These are phyloP conservation scores for Bettongia penicillata DNA, from an alignment of 2,113 vertebrate genomes.

Conservation along the genomic window DNA sequence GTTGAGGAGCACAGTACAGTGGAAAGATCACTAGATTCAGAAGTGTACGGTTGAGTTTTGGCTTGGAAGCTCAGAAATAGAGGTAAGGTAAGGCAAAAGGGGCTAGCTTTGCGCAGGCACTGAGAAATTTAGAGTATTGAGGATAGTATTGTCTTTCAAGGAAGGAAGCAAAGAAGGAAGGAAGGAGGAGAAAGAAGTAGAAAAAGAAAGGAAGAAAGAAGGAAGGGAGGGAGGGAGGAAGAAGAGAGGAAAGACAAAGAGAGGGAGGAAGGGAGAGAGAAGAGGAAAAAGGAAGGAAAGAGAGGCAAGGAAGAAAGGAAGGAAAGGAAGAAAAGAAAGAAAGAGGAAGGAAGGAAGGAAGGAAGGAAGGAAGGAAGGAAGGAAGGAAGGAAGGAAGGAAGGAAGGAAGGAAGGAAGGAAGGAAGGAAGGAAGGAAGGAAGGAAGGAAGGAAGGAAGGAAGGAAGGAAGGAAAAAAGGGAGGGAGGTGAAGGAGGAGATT, in stretches of 20 bases:
- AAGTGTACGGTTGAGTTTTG: not conserved
- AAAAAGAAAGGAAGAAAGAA: not conserved
- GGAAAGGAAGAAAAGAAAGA: too few relatives aligned
- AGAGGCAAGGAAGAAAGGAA: too few relatives aligned
- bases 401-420: too few relatives aligned
- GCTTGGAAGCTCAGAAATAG: not conserved
- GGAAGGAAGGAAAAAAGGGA: too few relatives aligned
- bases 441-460: too few relatives aligned
- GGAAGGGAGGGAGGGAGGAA: not conserved
- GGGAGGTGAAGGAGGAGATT: not conserved
- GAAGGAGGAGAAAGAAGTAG: not conserved
- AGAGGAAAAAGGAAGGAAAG: too few relatives aligned
- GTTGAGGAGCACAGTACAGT: not conserved
- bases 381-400: too few relatives aligned
- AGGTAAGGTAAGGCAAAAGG: not conserved
- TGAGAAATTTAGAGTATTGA: not conserved
- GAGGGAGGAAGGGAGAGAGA: not conserved
- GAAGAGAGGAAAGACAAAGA: not conserved
- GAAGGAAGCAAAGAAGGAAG: not conserved
- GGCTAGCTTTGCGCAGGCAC: not conserved
- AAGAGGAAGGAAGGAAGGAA: too few relatives aligned
- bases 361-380: too few relatives aligned
- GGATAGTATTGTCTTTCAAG: slow-evolving; percentile 18
- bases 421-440: too few relatives aligned
- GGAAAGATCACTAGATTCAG: not conserved